These are phyloP conservation scores for Cyclophora albipunctata DNA, from an alignment of 2,888 invertebrate species.

Conservation along the genomic window DNA sequence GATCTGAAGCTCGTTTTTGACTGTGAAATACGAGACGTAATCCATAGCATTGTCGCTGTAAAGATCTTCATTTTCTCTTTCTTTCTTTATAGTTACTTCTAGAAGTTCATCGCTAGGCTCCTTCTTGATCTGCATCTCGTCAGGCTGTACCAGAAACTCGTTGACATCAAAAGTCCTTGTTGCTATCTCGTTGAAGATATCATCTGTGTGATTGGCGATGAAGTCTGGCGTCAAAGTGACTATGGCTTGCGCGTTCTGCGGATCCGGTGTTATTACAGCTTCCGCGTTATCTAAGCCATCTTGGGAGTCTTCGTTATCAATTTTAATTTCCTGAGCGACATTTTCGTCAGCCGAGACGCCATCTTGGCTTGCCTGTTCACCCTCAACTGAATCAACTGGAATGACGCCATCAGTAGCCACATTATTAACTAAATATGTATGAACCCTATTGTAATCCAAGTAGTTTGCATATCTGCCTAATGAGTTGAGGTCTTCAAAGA, in stretches of 20 bases:
- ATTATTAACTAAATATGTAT: conserved; percentile 70
- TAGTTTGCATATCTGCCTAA: conserved; percentile 70
- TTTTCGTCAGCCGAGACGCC: conserved; percentile 64
- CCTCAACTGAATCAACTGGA: conserved; percentile 41
- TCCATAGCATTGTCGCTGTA: conserved; percentile 67
- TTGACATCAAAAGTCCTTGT: conserved; percentile 63
- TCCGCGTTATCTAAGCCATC: conserved; percentile 21
- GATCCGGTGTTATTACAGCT: conserved; percentile 1
- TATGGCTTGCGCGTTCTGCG: conserved; percentile 28
- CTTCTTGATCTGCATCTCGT: conserved; percentile 58
- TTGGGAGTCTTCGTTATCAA: conserved; percentile 32
- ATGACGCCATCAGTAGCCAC: conserved; percentile 65
- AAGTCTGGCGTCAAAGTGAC: conserved; percentile 60
- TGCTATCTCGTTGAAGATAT: conserved; percentile 60
- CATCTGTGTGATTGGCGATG: conserved; percentile 51
- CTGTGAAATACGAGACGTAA: conserved; percentile 57
- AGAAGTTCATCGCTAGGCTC: conserved; percentile 37
- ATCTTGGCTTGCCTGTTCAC: conserved; percentile 40
- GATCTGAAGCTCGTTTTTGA: conserved; percentile 47
- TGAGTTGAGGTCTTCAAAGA: conserved; percentile 83
- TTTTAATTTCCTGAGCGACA: conserved; percentile 64
- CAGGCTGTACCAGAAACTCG: conserved; percentile 52
- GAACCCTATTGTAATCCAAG: conserved; percentile 57
- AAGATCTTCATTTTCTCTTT: conserved; percentile 45
- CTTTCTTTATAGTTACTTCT: conserved; percentile 50